Base-by-base conservation (phyloP, 53 echinoderm and acorn worm species). In the Arbacia lixula region DNA sequence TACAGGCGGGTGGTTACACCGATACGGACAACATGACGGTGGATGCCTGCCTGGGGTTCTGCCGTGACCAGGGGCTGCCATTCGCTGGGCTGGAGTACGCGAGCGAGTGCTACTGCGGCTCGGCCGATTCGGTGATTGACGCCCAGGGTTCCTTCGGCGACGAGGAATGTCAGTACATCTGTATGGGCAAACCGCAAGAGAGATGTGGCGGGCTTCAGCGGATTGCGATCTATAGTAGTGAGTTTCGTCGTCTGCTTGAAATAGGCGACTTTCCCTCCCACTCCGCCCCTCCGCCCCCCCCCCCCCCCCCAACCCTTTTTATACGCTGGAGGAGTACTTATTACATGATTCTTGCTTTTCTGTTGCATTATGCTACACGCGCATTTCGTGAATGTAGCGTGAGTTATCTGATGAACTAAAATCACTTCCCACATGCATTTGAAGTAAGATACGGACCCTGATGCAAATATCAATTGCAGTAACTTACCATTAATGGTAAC, bases 101-200 rank as follows among this genome's bases (percentile, higher is more conserved):
- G 1, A 66, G 60, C 3, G 91, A 91, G 57, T 91, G 91, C 24
- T 85, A 88, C 85, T 91, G 91, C 80, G 73, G 60, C 16, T 39
- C 11, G 12, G 25, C 61, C 12, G 75, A 49, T 53, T 25, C 49
- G 0, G 31, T 37, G 2, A 68, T 83, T 36, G 51, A 25, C 36
- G 51, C 56, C 25, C 38, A 49, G 1, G 68, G 77, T 2, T 39
- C 72, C 30, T 60, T 33, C 30, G 72, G 53, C 0, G 91, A 85
- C 88, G 32, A 71, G 63, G 53, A 88, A 43, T 91, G 91, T 35
- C 88, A 91, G 66, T 52, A 69, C 38, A 56, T 69, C 0, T 91
- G 91, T 66, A 14, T 49, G 0, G 91, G 91, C 3, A 88, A 91
- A 56, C 57, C 36, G 1, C 53, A 63, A 0, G 88, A 91, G 82